Percentiles rank a stretch among this genome's conserved stretches.
phyloP scores from a whole-genome alignment of 2,797 vertebrate genomes.

The Pangasius mekongensis region DNA sequence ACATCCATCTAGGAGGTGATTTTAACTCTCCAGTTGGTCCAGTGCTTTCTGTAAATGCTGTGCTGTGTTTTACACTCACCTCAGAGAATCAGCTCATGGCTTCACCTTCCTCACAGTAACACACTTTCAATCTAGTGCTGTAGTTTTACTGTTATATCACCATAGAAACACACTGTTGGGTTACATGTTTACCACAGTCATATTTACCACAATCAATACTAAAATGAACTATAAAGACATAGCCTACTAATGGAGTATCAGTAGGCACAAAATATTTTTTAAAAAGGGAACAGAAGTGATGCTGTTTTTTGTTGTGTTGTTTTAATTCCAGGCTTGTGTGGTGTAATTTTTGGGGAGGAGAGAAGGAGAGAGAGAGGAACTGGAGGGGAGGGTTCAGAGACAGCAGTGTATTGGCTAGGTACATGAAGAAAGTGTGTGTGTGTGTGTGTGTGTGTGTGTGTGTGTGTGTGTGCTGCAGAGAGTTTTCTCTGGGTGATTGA shows the following conservation, averaged over 20 bases:
- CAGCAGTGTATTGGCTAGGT: constrained; percentile 21
- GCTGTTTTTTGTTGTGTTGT: constrained; percentile 46
- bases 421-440: constrained; percentile 25
- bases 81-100: constrained; percentile 24
- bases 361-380: constrained; percentile 14
- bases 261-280: neutral
- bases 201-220: neutral
- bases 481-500: constrained; percentile 77
- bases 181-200: neutral
- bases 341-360: constrained; percentile 58
- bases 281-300: constrained; percentile 20
- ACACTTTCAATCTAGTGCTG: constrained; percentile 18
- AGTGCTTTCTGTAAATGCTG: constrained; percentile 55
- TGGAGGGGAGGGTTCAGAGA: constrained; percentile 43
- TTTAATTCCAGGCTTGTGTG: constrained; percentile 47
- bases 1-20: constrained; percentile 57
- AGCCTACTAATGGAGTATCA: neutral
- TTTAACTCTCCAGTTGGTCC: constrained; percentile 59
- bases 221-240: neutral
- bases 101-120: constrained; percentile 44
- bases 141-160: constrained; percentile 3
- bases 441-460: constrained; percentile 30
- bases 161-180: constrained; percentile 5
- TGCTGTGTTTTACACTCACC: constrained; percentile 43
- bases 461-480: constrained; percentile 64